These are phyloP conservation scores for Cosmopolites sordidus DNA, from an alignment of 2,888 invertebrate genomes.

Conservation along the genomic window DNA sequence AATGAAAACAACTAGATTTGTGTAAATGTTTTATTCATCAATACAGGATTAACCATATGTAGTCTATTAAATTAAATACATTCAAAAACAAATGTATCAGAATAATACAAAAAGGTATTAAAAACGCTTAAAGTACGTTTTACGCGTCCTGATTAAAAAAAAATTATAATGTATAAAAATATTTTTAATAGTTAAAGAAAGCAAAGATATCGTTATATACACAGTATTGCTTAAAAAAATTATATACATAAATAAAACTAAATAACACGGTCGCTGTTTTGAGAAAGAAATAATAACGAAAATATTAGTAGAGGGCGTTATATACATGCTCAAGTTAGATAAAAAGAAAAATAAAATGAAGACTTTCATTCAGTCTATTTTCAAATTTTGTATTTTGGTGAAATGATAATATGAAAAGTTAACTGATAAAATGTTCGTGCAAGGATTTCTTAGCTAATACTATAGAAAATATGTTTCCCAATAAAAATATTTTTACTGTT, in stretches of 20 bases:
- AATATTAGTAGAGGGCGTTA: background rate
- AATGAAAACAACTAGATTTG: background rate
- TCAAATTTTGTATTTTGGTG: too few species aligned
- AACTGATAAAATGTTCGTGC: background rate
- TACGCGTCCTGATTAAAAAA: too few species aligned
- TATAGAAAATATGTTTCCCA: constrained; percentile 1
- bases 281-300: background rate
- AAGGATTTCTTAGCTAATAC: background rate
- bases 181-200: background rate
- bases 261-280: background rate
- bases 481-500: background rate
- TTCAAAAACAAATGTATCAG: background rate
- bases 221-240: constrained; percentile 17
- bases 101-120: background rate
- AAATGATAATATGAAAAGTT: too few species aligned
- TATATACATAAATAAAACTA: constrained; percentile 16
- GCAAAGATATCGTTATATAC: constrained; percentile 6
- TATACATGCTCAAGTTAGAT: background rate
- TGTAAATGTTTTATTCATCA: background rate
- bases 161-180: too few species aligned
- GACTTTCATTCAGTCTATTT: background rate
- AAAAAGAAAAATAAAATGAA: too few species aligned
- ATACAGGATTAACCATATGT: background rate
- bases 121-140: background rate
- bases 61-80: constrained; percentile 1